These are phyloP conservation scores for Sinella curviseta DNA, from an alignment of 1,140 invertebrate species.

Conservation along the genomic window DNA sequence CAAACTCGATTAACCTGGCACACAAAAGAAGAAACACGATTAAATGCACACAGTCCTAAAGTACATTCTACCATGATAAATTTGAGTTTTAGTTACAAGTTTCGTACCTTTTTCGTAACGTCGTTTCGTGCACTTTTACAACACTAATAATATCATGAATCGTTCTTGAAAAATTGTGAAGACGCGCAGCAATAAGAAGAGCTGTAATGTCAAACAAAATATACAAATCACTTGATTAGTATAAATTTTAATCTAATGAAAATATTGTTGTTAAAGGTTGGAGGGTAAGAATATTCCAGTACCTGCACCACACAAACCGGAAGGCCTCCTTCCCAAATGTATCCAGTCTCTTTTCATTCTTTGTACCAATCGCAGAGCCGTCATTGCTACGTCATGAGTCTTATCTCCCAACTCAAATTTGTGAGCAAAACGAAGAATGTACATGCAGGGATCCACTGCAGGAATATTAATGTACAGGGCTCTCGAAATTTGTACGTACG, in stretches of 20 bases:
- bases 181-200: constrained; percentile 84
- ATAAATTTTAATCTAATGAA: background rate
- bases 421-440: constrained; percentile 91
- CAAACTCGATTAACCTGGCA: constrained; percentile 84
- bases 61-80: constrained; percentile 1
- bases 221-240: too few species aligned
- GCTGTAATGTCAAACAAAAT: constrained; percentile 68
- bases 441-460: constrained; percentile 86
- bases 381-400: constrained; percentile 91
- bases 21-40: too few species aligned
- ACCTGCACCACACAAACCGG: constrained; percentile 95
- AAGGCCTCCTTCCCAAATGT: constrained; percentile 90
- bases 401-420: constrained; percentile 89
- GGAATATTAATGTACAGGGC: constrained; percentile 91
- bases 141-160: constrained; percentile 89
- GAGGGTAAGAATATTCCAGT: constrained; percentile 44
- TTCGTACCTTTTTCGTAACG: constrained; percentile 82
- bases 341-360: constrained; percentile 98
- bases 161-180: constrained; percentile 87
- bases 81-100: too few species aligned
- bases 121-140: constrained; percentile 93
- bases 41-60: background rate
- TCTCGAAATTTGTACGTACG: constrained; percentile 83
- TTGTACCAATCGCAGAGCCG: constrained; percentile 87
- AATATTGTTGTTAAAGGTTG: constrained; percentile 12